These are phyloP conservation scores for Tubulanus polymorphus DNA, from an alignment of 2,888 invertebrate genomes.

Conservation along the genomic window DNA sequence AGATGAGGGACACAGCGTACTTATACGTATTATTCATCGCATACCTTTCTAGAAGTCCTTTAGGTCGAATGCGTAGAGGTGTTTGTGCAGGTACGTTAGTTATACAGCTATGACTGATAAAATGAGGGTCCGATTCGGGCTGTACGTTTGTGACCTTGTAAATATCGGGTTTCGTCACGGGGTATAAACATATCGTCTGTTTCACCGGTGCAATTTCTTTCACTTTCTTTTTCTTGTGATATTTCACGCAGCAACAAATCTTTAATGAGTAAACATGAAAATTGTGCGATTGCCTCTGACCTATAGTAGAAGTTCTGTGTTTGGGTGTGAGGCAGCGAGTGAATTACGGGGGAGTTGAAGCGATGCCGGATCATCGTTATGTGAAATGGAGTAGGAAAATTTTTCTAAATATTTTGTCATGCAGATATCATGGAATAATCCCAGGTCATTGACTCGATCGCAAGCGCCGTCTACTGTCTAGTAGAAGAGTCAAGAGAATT, in stretches of 20 bases:
- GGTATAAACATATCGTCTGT: conserved; percentile 37
- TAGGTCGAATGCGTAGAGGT: conserved; percentile 32
- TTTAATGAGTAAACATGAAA: not conserved
- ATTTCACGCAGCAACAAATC: not conserved
- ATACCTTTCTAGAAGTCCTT: conserved; percentile 48
- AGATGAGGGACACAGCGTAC: too few relatives aligned
- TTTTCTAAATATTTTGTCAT: too few relatives aligned
- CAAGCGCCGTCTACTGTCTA: too few relatives aligned
- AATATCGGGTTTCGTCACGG: conserved; percentile 34
- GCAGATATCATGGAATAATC: too few relatives aligned
- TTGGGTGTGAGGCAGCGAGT: too few relatives aligned
- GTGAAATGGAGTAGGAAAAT: too few relatives aligned
- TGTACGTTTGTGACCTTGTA: conserved; percentile 37
- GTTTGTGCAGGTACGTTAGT: conserved; percentile 38
- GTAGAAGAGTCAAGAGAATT: too few relatives aligned
- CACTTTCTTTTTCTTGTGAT: not conserved
- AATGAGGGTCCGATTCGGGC: conserved; percentile 30
- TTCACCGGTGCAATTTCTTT: not conserved
- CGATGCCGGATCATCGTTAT: too few relatives aligned
- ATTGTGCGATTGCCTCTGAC: not conserved
- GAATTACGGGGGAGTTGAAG: too few relatives aligned
- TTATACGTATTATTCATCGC: too few relatives aligned
- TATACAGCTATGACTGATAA: conserved; percentile 28
- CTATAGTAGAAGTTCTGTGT: too few relatives aligned
- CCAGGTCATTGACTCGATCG: too few relatives aligned